Conservation (phyloP, 2,797 vertebrate species). For the Galago senegalensis region DNA sequence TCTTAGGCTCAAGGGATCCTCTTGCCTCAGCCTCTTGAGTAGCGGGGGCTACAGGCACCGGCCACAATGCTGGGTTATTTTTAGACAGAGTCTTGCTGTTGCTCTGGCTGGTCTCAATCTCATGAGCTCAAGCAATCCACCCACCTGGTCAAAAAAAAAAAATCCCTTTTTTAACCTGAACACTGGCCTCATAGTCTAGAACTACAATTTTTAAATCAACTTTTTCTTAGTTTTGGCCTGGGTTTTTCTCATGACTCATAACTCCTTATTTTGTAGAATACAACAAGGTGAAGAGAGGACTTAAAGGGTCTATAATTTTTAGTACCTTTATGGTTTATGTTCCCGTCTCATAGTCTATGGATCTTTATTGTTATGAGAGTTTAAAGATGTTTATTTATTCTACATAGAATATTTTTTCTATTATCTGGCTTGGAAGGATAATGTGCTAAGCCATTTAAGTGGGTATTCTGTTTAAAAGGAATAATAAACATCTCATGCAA, state of each 20-base stretch:
- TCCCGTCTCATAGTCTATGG: background rate
- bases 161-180: background rate
- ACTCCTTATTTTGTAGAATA: background rate
- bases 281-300: background rate
- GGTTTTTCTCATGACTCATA: background rate
- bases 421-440: background rate
- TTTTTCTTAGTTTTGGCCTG: background rate
- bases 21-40: too few species aligned
- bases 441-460: background rate
- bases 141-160: too few species aligned
- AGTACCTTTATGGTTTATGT: background rate
- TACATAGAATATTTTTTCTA: background rate
- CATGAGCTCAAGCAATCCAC: too few species aligned
- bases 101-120: too few species aligned
- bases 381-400: constrained; percentile 9
- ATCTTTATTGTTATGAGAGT: background rate
- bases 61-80: too few species aligned
- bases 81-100: too few species aligned
- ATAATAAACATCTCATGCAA: background rate
- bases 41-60: too few species aligned
- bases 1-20: too few species aligned
- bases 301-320: background rate
- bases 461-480: background rate
- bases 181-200: background rate
- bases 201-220: background rate